Evolutionary conservation across 2,113 vertebrate species (phyloP).

Genomic region (Gadus macrocephalus): DNA sequence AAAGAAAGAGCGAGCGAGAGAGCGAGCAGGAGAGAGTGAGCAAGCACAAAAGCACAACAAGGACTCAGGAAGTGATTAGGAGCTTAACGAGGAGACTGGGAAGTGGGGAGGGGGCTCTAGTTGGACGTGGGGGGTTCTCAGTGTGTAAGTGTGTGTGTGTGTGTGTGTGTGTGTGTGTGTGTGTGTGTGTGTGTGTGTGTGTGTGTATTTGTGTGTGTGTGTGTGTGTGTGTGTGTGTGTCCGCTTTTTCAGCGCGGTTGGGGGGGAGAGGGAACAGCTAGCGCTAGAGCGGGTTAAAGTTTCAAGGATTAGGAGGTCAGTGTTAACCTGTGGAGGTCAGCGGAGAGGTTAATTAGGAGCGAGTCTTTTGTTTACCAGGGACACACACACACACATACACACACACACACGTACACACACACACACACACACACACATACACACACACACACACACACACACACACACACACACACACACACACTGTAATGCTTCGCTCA

Average conservation of each 20-base stretch:
- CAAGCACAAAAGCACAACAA: constrained; percentile 61
- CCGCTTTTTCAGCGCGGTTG: not conserved
- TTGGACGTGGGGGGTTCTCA: not conserved
- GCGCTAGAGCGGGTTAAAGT: constrained; percentile 51
- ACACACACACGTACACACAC: not conserved
- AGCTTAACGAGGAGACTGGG: constrained; percentile 56
- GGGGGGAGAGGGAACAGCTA: constrained; percentile 11
- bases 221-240: constrained; percentile 4
- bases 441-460: constrained; percentile 9
- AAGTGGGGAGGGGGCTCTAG: constrained; percentile 1
- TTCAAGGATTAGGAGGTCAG: constrained; percentile 61
- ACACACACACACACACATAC: not conserved
- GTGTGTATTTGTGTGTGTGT: not conserved
- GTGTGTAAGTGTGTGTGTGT: constrained; percentile 9
- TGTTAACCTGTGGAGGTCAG: constrained; percentile 63
- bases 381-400: not conserved
- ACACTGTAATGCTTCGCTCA: not conserved
- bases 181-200: constrained; percentile 1
- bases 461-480: constrained; percentile 17
- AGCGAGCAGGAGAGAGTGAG: constrained; percentile 16
- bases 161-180: not conserved
- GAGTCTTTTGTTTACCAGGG: constrained; percentile 50
- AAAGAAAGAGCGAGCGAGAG: constrained; percentile 10
- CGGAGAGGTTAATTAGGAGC: constrained; percentile 66
- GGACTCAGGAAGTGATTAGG: constrained; percentile 67